Conservation (phyloP, 1,140 invertebrate species). For the Euwallacea fornicatus region DNA sequence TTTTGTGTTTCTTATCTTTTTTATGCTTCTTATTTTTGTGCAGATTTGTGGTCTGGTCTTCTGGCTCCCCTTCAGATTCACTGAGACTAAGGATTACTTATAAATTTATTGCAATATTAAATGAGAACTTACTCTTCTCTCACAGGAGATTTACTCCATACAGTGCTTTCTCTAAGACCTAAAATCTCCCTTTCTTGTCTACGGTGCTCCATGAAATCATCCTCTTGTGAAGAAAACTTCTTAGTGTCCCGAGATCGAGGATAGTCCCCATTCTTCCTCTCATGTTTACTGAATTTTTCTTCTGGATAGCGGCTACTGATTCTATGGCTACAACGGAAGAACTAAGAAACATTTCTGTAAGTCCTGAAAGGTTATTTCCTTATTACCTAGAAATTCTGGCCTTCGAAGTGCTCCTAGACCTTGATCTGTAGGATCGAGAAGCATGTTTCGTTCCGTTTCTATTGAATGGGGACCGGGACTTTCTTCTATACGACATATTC, state of each 20-base stretch:
- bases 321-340: neutral
- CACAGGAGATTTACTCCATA: slow-evolving; percentile 74
- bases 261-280: slow-evolving; percentile 31
- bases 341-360: too few relatives aligned
- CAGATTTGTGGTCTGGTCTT: slow-evolving; percentile 55
- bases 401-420: too few relatives aligned
- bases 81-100: too few relatives aligned
- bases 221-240: slow-evolving; percentile 49
- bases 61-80: slow-evolving; percentile 57
- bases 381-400: neutral
- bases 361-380: neutral
- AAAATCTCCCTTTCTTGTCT: slow-evolving; percentile 72
- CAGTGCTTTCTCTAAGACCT: slow-evolving; percentile 66
- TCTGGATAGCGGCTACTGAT: slow-evolving; percentile 14
- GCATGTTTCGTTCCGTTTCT: neutral
- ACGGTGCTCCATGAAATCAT: slow-evolving; percentile 65
- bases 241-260: slow-evolving; percentile 20
- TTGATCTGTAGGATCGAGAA: neutral
- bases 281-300: slow-evolving; percentile 15
- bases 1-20: slow-evolving; percentile 58
- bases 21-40: slow-evolving; percentile 52
- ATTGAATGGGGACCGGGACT: neutral
- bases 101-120: too few relatives aligned
- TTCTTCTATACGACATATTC: too few relatives aligned
- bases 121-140: slow-evolving; percentile 61